Evolutionary conservation across 2,888 invertebrate species (phyloP).

Genomic region (Embidobia sp.): DNA sequence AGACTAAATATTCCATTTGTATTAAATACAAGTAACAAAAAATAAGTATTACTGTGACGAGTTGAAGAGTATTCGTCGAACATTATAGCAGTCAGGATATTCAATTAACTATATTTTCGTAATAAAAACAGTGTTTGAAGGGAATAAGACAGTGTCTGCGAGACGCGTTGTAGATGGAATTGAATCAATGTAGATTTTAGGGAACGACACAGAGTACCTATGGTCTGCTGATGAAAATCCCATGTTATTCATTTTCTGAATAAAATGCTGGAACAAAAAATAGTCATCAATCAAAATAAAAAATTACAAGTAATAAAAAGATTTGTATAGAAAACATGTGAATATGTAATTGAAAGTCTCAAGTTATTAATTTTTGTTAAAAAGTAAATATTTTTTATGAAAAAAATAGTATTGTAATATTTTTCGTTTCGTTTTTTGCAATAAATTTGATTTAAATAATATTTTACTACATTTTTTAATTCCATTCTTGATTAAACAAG

Average conservation of each 20-base stretch:
- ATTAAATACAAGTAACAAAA: not conserved
- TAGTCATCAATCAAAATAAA: not conserved
- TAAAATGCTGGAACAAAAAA: slow-evolving; percentile 72
- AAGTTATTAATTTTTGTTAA: too few species aligned
- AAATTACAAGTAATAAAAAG: too few species aligned
- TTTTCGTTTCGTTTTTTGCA: too few species aligned
- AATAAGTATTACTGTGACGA: not conserved
- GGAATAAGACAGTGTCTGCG: slow-evolving; percentile 78
- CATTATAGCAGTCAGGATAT: too few species aligned
- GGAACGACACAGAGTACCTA: slow-evolving; percentile 78
- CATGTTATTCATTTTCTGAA: slow-evolving; percentile 77
- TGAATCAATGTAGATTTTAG: slow-evolving; percentile 77
- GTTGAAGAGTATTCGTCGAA: slow-evolving; percentile 1
- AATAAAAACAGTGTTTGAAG: slow-evolving; percentile 80
- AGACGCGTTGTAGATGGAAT: slow-evolving; percentile 73
- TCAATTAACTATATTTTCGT: slow-evolving; percentile 76
- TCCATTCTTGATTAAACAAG: too few species aligned
- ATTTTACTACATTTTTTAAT: too few species aligned
- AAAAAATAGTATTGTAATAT: too few species aligned
- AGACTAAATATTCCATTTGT: too few species aligned
- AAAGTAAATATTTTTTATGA: too few species aligned
- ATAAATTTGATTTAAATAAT: too few species aligned
- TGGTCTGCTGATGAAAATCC: slow-evolving; percentile 76
- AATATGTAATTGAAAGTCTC: too few species aligned
- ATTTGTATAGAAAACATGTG: too few species aligned